Percentiles rank a stretch among this genome's conserved stretches.
These are phyloP conservation scores for Zaprionus obscuricornis DNA, from an alignment of 2,888 invertebrate genomes.

Conservation along the genomic window DNA sequence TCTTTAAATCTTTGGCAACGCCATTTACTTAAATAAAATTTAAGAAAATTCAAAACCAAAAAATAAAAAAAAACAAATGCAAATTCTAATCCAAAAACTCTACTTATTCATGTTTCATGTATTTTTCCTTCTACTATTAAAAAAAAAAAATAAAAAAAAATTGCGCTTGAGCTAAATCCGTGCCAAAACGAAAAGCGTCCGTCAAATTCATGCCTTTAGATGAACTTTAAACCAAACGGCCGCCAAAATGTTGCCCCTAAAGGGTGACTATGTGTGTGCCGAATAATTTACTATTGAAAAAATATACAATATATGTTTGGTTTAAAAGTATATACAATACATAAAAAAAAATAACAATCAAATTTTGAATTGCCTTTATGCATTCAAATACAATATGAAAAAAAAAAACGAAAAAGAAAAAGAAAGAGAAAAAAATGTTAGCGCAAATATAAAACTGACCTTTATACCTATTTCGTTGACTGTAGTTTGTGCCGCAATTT, in stretches of 20 bases:
- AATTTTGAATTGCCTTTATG: too few species aligned
- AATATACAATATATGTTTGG: conserved; percentile 28
- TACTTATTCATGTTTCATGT: conserved; percentile 25
- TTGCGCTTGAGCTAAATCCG: conserved; percentile 74
- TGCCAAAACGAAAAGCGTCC: conserved; percentile 83
- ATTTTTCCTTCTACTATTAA: conserved; percentile 27
- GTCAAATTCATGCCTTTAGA: conserved; percentile 83
- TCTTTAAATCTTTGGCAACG: conserved; percentile 16
- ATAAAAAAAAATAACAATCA: too few species aligned
- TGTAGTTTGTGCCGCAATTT: conserved; percentile 81
- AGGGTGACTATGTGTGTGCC: conserved; percentile 7
- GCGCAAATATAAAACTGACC: conserved; percentile 64
- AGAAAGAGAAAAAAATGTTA: conserved; percentile 34
- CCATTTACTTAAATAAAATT: conserved; percentile 10
- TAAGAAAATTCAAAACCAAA: conserved; percentile 1
- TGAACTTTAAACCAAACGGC: conserved; percentile 80
- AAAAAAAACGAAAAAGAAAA: conserved; percentile 20
- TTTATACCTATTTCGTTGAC: conserved; percentile 83
- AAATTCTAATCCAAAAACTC: conserved; percentile 22
- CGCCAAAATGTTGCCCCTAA: conserved; percentile 13
- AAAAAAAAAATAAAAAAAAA: too few species aligned
- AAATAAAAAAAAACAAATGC: conserved; percentile 27
- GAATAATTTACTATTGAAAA: conserved; percentile 19
- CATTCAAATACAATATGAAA: conserved; percentile 19
- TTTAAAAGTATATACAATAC: conserved; percentile 27